Conservation (phyloP, 2,888 invertebrate species). For the Metellina segmentata region DNA sequence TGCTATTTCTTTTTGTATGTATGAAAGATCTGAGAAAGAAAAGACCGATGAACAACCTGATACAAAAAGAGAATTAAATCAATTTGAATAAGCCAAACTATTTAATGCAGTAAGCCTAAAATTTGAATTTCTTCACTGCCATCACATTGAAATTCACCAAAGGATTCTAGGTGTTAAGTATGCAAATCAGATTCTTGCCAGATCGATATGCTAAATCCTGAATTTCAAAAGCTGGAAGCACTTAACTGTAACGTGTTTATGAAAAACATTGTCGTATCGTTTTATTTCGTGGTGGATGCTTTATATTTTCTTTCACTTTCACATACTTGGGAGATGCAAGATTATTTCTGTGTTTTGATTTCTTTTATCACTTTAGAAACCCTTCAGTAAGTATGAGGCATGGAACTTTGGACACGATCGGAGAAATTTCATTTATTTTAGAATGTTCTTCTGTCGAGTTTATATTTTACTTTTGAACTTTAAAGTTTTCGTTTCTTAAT, state of each 20-base stretch:
- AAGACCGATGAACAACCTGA: not conserved
- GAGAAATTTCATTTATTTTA: no score
- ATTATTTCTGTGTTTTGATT: not conserved
- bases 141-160: constrained; percentile 10
- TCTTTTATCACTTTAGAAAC: not conserved
- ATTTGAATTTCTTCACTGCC: constrained; percentile 43
- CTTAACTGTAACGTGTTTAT: constrained; percentile 51
- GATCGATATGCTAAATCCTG: constrained; percentile 48
- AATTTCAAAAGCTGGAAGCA: constrained; percentile 47
- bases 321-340: not conserved
- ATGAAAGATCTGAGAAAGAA: not conserved
- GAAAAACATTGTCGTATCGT: constrained; percentile 2
- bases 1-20: not conserved
- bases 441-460: no score
- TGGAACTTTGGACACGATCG: no score
- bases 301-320: not conserved
- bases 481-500: no score
- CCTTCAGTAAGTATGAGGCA: no score
- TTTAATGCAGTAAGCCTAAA: constrained; percentile 49
- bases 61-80: constrained; percentile 42
- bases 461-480: no score
- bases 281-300: not conserved
- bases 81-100: constrained; percentile 43
- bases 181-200: constrained; percentile 41
- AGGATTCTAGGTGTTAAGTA: constrained; percentile 19